Evolutionary conservation across 2,888 invertebrate species (phyloP).

Genomic region (Oscheius sp.): DNA sequence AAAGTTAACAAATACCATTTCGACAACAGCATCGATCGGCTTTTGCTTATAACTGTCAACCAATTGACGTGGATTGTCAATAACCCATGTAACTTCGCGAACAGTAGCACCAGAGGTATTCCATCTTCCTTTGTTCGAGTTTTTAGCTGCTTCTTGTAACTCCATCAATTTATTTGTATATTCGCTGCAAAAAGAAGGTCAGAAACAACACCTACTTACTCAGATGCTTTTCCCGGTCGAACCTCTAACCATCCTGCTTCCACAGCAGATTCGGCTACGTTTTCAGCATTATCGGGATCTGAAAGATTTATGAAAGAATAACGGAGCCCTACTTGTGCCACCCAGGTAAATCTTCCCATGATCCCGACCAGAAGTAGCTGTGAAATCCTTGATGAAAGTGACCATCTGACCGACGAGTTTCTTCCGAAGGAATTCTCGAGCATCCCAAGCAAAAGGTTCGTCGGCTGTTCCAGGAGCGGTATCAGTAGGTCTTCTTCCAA

Average conservation of each 20-base stretch:
- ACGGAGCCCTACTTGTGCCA: slow-evolving; percentile 54
- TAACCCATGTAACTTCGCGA: slow-evolving; percentile 80
- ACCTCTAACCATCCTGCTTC: slow-evolving; percentile 90
- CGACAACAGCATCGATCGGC: slow-evolving; percentile 88
- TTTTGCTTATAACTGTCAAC: slow-evolving; percentile 88
- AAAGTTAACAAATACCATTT: slow-evolving; percentile 81
- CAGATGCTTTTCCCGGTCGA: slow-evolving; percentile 73
- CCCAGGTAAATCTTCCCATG: slow-evolving; percentile 80
- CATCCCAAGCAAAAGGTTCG: slow-evolving; percentile 93
- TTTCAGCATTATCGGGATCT: slow-evolving; percentile 81
- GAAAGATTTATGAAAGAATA: background rate
- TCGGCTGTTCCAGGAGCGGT: slow-evolving; percentile 69
- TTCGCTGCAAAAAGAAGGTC: slow-evolving; percentile 68
- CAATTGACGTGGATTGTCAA: slow-evolving; percentile 86
- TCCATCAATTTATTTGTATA: slow-evolving; percentile 79
- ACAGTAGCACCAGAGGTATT: slow-evolving; percentile 46
- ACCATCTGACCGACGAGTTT: slow-evolving; percentile 85
- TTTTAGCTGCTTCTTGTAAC: slow-evolving; percentile 89
- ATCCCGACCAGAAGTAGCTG: slow-evolving; percentile 85
- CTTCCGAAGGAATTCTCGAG: slow-evolving; percentile 91
- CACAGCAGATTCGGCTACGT: slow-evolving; percentile 87
- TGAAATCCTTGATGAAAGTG: slow-evolving; percentile 83
- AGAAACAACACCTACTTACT: slow-evolving; percentile 50
- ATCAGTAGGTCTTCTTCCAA: slow-evolving; percentile 83
- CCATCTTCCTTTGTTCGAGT: slow-evolving; percentile 85